Evolutionary conservation across 1,140 invertebrate species (phyloP).

Genomic region (Ceratitis capitata): DNA sequence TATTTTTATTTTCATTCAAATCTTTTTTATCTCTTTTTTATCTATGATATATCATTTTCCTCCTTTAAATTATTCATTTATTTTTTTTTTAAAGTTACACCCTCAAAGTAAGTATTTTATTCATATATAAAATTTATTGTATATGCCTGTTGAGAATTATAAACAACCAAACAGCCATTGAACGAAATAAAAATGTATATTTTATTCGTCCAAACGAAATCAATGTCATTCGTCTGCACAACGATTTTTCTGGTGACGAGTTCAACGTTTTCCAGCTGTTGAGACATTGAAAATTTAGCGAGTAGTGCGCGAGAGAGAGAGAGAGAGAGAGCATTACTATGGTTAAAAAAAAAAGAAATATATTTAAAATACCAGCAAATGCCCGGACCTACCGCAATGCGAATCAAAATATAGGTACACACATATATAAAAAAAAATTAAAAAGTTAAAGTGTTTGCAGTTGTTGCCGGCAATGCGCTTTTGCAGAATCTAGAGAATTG

Average conservation of each 20-base stretch:
- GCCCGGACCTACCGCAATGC: background rate
- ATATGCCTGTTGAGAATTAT: background rate
- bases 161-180: background rate
- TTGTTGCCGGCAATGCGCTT: background rate
- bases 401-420: too few relatives aligned
- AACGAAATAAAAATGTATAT: background rate
- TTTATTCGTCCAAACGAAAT: background rate
- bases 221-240: background rate
- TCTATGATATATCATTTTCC: too few relatives aligned
- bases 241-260: background rate
- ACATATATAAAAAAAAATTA: background rate
- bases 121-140: too few relatives aligned
- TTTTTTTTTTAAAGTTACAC: too few relatives aligned
- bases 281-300: background rate
- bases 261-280: slow-evolving; percentile 27
- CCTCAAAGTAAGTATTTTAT: too few relatives aligned
- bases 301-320: background rate
- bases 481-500: background rate
- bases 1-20: too few relatives aligned
- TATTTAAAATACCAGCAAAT: too few relatives aligned
- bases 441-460: background rate
- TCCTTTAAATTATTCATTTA: too few relatives aligned
- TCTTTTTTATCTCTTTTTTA: too few relatives aligned
- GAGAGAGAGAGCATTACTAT: background rate
- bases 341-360: too few relatives aligned